Conservation (phyloP, 2,888 invertebrate genomes). For the Drosophila niveifrons region DNA sequence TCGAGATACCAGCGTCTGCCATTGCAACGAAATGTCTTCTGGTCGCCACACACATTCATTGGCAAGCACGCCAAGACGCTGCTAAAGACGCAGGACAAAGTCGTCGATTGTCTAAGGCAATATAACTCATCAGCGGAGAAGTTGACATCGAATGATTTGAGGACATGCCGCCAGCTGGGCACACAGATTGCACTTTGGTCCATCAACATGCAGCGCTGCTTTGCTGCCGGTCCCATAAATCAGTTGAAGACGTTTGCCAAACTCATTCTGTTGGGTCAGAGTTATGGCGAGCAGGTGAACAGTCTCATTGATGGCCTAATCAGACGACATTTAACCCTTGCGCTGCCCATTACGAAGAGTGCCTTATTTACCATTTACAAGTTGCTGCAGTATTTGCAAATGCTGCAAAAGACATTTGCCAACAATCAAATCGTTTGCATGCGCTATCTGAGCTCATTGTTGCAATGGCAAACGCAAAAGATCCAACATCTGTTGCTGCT, state of each 20-base stretch:
- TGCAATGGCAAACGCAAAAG: constrained; percentile 89
- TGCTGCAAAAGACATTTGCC: constrained; percentile 90
- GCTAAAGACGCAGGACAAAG: constrained; percentile 86
- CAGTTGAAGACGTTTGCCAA: constrained; percentile 86
- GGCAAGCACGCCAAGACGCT: constrained; percentile 88
- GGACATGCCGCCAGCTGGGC: constrained; percentile 86
- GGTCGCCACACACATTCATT: constrained; percentile 95
- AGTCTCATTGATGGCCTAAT: constrained; percentile 87
- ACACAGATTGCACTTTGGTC: constrained; percentile 88
- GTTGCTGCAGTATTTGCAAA: constrained; percentile 92
- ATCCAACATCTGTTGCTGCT: constrained; percentile 50
- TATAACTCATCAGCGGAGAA: constrained; percentile 87
- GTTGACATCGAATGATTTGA: constrained; percentile 42
- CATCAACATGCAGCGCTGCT: constrained; percentile 87
- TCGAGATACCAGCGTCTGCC: constrained; percentile 93
- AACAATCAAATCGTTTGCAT: constrained; percentile 90
- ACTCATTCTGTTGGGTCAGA: constrained; percentile 87
- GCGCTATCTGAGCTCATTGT: constrained; percentile 90
- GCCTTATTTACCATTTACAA: constrained; percentile 91
- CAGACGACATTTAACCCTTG: constrained; percentile 90
- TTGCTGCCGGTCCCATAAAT: constrained; percentile 85
- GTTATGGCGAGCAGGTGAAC: constrained; percentile 89
- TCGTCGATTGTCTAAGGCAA: constrained; percentile 84
- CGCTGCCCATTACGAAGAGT: constrained; percentile 91
- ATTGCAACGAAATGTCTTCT: constrained; percentile 92